These are phyloP conservation scores for Asarcornis scutulata DNA, from an alignment of 2,113 vertebrate genomes.

Conservation along the genomic window DNA sequence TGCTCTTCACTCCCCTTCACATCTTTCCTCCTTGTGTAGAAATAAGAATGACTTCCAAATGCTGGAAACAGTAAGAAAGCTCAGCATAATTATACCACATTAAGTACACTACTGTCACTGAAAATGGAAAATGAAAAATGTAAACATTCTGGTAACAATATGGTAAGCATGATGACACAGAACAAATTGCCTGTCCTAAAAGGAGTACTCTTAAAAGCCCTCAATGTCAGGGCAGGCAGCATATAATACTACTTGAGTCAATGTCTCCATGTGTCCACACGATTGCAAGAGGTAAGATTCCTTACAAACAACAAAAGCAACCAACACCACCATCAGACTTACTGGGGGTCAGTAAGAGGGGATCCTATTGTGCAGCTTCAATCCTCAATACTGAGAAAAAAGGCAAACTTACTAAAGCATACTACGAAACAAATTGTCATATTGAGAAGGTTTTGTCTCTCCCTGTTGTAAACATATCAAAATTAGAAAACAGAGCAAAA, in stretches of 20 bases:
- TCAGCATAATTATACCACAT: not conserved
- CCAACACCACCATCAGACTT: not conserved
- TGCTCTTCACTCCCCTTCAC: not conserved
- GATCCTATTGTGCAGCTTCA: not conserved
- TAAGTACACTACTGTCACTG: not conserved
- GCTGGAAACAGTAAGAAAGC: not conserved
- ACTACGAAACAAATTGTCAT: not conserved
- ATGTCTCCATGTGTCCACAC: not conserved
- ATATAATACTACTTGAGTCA: not conserved
- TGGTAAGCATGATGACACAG: not conserved
- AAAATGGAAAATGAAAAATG: not conserved
- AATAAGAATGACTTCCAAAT: not conserved
- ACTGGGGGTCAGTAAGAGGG: not conserved
- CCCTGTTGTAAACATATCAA: not conserved
- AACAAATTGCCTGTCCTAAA: not conserved
- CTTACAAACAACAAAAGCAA: not conserved
- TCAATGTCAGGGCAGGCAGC: not conserved
- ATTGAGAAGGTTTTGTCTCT: not conserved
- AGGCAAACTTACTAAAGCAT: not conserved
- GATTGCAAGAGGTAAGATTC: not conserved
- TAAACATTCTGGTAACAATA: not conserved
- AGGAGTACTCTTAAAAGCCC: not conserved
- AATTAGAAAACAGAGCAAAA: not conserved
- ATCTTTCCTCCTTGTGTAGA: not conserved
- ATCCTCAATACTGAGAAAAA: not conserved